Evolutionary conservation across 1,140 invertebrate genomes (phyloP), one percentile per base, ranked within the genome.

Genomic region (Drosophila insularis): DNA sequence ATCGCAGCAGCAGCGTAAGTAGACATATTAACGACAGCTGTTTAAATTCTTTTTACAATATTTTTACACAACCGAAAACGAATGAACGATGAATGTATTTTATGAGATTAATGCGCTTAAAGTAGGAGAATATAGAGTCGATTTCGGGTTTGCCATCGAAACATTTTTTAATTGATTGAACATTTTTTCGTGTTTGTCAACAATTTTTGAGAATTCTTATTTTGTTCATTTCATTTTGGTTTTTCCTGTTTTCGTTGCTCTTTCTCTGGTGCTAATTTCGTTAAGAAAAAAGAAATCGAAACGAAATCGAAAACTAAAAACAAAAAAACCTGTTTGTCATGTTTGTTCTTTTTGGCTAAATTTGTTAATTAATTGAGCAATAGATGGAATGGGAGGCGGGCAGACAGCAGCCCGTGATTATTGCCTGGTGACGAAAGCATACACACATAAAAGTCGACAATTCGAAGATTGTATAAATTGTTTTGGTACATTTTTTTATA

Each of bases 331-430:
- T 61, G 82, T 86, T 82, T 76, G 63, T 87, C 75, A 87, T 82
- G 78, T 79, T 85, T 82, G 78, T 79, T 85, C 81, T 79, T 80
- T 76, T 58, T 32, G 71, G 60, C 82, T 78, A 87, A 78, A 74
- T 79, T 80, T 71, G 67, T 70, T 71, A 74, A 81, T 71, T 81
- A 85, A 85, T 85, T 85, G 84, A 85, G 63, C 58, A 76, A 67
- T 46, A 40, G 60, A 74, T 39, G 17, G 58, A 64, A 13, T 37
- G 35, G 35, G 11, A 11, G 35, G 4, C 10, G 32, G 32, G 32
- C 7, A 75, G 74, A 62, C 59, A 54, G 59, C 58, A 74, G 17
- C 21, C 46, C 50, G 63, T 71, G 63, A 50, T 61, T 67, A 50
- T 55, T 61, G 43, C 27, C 55, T 56, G 27, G n/a, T 55, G 50